Base-by-base conservation (phyloP, 2,797 vertebrate genomes). In the Cirrhinus molitorella region DNA sequence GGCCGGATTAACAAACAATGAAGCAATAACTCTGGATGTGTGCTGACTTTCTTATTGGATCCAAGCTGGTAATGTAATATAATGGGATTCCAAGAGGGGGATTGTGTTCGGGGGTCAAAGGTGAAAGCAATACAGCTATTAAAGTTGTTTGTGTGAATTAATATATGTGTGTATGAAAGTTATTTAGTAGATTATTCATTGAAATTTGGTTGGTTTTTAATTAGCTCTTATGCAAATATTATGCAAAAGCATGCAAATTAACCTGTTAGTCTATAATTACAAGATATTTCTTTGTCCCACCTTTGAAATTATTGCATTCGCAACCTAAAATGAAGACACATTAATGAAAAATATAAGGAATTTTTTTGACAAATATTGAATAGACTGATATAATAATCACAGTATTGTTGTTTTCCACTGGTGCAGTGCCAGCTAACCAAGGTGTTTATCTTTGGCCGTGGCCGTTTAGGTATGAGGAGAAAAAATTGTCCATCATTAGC, bases 61-160 rank as follows among this genome's bases (percentile, higher is more conserved):
- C 76, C 19, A 25, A 17, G 68, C 37, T 81, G 55, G 78, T 91
- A 90, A 91, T 88, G 87, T 88, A 81, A 55, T 79, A 12, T 66
- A 77, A 74, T 57, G 21, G 31, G 51, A 74, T 74, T 74, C 12
- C 31, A 25, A 55, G 13, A 9, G 49, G 31, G 31, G 31, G 21
- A 37, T 74, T 40, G 31, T 51, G 34, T 74, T 37, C 19, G 37
- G 13, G 72, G 51, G 72, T 74, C 31, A 74, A 57, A 57, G 72
- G 51, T 23, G 72, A 74, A 12, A 2, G 21, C 3, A 37, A 31
- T 16, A 23, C 19, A 55, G 21, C 34, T 13, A 74, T 55, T 21
- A 21, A 16, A 13, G 13, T 40, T 55, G 28, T 73, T 53, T 73
- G 10, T 73, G 11, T 3, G 3, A 34, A 31, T 5, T 5, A 40